Evolutionary conservation across 2,113 vertebrate species (phyloP), one percentile per base, ranked within the genome.

Genomic region (Cranoglanis bouderius): DNA sequence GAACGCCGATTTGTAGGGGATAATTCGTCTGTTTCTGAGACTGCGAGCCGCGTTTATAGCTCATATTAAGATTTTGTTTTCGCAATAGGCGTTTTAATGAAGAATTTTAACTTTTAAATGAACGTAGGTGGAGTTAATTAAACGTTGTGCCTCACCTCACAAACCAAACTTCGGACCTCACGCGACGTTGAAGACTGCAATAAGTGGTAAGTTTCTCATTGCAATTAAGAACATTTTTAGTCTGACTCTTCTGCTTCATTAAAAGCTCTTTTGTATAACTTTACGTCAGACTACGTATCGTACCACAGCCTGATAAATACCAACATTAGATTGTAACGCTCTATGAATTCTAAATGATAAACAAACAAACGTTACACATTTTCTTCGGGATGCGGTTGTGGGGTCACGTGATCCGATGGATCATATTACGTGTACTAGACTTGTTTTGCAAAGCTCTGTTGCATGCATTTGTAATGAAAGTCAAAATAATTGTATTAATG

Each of bases 351-450:
- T 7, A 82, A 57, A 82, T 53, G 21, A 16, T 29, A 26, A 75
- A 43, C 38, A 82, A 32, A 32, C 6, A 49, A 78, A 18, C 12
- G 43, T 43, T 24, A 1, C 14, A 59, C 10, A 21, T 40, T 85
- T 70, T 67, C 9, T 18, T 26, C 29, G 38, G 35, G 63, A 77
- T 72, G 74, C 3, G 1, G 3, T 46, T 35, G 10, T n/a, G 43
- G 6, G 21, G 49, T 55, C 90, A 88, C 87, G 84, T 90, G 90
- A 84, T 40, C 84, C 16, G 38, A 10, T 32, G 38, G 40, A 29
- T 89, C 90, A 16, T 19, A 21, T 89, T 89, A 87, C 85, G 1
- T 35, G 51, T 88, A 24, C 81, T 40, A 29, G 74, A 35, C 40
- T 78, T 88, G 57, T 84, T 90, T 90, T 89, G 85, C 6, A 61